A percentile compares a stretch with the other conserved stretches of the same genome.
Evolutionary conservation across 2,888 invertebrate genomes (phyloP).

Genomic region (Lobophora halterata): DNA sequence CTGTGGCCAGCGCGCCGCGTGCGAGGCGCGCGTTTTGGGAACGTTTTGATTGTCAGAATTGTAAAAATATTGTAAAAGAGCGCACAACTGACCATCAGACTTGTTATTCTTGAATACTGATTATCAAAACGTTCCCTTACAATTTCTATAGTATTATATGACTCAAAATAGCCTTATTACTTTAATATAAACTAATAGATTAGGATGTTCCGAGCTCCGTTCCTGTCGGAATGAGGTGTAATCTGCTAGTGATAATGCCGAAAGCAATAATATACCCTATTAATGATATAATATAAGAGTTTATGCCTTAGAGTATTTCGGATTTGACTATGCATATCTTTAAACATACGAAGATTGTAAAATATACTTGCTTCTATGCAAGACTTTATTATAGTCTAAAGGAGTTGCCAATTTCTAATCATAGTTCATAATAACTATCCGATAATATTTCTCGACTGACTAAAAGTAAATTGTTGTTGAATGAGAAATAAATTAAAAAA

Average conservation of each 20-base stretch:
- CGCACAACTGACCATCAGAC: background rate
- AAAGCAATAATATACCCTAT: slow-evolving; percentile 30
- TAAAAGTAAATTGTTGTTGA: slow-evolving; percentile 25
- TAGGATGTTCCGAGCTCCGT: slow-evolving; percentile 6
- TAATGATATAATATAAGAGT: no score
- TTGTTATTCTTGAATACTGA: slow-evolving; percentile 3
- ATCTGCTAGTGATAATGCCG: slow-evolving; percentile 13
- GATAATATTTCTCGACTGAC: slow-evolving; percentile 26
- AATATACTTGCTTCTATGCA: slow-evolving; percentile 19
- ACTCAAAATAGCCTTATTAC: slow-evolving; percentile 13
- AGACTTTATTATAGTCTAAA: slow-evolving; percentile 13
- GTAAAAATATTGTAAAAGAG: background rate
- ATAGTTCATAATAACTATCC: slow-evolving; percentile 12
- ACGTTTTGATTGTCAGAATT: slow-evolving; percentile 6
- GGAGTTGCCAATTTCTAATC: slow-evolving; percentile 17
- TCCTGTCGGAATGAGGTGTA: slow-evolving; percentile 2
- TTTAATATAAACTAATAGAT: slow-evolving; percentile 8
- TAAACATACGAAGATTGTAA: slow-evolving; percentile 26
- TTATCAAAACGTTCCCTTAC: slow-evolving; percentile 5
- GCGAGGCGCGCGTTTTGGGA: background rate
- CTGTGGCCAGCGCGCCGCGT: background rate
- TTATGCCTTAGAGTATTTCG: slow-evolving; percentile 19
- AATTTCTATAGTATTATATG: slow-evolving; percentile 2
- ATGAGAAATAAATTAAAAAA: slow-evolving; percentile 20
- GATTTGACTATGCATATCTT: slow-evolving; percentile 31